Base-by-base conservation (phyloP, 2,113 vertebrate species). In the Heterotis niloticus region DNA sequence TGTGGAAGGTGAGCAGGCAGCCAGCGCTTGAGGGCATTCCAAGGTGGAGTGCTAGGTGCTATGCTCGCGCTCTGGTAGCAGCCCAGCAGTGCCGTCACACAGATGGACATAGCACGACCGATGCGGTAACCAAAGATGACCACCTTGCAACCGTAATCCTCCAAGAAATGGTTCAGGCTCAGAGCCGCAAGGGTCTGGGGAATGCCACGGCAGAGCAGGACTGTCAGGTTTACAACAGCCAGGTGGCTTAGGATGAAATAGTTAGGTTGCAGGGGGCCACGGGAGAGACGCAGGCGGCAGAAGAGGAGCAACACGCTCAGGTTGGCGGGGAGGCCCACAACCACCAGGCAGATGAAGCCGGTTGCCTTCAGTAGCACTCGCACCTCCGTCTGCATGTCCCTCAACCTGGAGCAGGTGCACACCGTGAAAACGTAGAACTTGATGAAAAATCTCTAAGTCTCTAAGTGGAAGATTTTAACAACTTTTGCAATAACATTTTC, bases 251-350 rank as follows among this genome's bases (percentile, higher is more conserved):
- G 52, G 56, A 87, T 83, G 67, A 82, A 70, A 80, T 88, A 82
- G 17, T 77, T 81, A 10, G 80, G 79, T 1, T 51, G 82, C 23
- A 83, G n/a, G 26, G 54, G 82, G 18, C 83, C 57, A 0, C 76
- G 75, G 59, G 34, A 72, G 54, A 59, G n/a, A 24, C 70, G 78
- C 13, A 82, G 82, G 28, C 81, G 82, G n/a, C 79, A 51, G 69
- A 88, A 85, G 23, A 85, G 75, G 54, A 72, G 78, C 56, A 88
- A 57, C 64, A 86, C 85, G 44, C 71, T 71, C 24, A 86, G 62
- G 65, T 87, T 88, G 18, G 85, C 83, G 18, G 83, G 87, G 59
- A 85, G 87, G 34, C 85, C 86, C 52, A 86, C 83, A 10, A 74
- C 26, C 44, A 84, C 81, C 75, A 88, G 76, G 9, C 73, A 75